Percentiles rank a stretch among this genome's conserved stretches.
phyloP scores from a whole-genome alignment of 92 coral and sea anemone genomes.

The Pocillopora meandrina region DNA sequence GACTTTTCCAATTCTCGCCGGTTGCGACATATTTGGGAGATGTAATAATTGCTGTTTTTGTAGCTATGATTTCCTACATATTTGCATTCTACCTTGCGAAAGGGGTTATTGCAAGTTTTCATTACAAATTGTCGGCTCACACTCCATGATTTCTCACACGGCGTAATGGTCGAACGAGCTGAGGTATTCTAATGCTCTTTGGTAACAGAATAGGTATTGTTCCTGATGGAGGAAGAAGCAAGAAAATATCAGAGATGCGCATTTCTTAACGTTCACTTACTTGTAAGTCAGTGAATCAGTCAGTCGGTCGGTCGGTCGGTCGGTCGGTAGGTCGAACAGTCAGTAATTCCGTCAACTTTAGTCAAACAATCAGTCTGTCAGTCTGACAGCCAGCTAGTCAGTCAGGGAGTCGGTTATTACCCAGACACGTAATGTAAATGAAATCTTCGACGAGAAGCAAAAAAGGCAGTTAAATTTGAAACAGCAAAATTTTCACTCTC shows the following conservation, averaged over 20 bases:
- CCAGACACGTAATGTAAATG: no score
- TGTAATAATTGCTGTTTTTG: neutral
- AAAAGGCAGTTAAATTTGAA: no score
- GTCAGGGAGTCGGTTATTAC: no score
- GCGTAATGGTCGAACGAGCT: slow-evolving; percentile 98
- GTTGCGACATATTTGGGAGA: neutral
- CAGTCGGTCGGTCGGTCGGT: neutral
- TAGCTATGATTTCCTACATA: neutral
- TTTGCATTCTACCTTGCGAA: neutral
- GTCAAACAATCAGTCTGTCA: no score
- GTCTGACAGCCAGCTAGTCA: no score
- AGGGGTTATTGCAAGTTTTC: neutral
- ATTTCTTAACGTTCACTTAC: neutral
- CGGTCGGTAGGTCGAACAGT: no score
- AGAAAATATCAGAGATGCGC: neutral
- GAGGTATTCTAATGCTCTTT: slow-evolving; percentile 94
- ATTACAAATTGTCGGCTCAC: neutral
- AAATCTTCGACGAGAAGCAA: no score
- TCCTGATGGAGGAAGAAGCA: slow-evolving; percentile 53
- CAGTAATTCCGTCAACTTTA: no score
- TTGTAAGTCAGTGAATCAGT: neutral
- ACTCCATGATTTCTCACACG: slow-evolving; percentile 27
- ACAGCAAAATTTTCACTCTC: no score
- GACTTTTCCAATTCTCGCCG: neutral
- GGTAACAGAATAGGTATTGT: slow-evolving; percentile 95